Evolutionary conservation across 2,888 invertebrate species (phyloP).

Genomic region (Linnaemya tessellans): DNA sequence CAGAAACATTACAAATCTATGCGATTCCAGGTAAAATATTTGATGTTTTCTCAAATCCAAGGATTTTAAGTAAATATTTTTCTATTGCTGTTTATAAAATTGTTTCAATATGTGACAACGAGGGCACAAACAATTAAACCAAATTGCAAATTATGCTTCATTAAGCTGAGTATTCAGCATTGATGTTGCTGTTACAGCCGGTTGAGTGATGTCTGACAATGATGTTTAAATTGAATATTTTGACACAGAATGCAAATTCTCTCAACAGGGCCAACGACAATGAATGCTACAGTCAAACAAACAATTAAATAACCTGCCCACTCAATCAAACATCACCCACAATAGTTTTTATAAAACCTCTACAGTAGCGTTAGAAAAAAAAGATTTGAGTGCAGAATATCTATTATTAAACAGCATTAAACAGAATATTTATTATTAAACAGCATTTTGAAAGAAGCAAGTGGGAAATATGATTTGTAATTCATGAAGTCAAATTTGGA

Average conservation of each 20-base stretch:
- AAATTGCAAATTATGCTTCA: constrained; percentile 68
- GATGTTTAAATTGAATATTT: constrained; percentile 33
- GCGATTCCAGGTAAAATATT: background rate
- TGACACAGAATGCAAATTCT: constrained; percentile 3
- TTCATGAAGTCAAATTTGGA: too few species aligned
- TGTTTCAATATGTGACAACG: background rate
- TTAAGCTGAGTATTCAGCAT: constrained; percentile 39
- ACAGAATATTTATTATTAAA: too few species aligned
- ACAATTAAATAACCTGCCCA: background rate
- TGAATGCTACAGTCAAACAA: background rate
- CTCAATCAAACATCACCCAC: background rate
- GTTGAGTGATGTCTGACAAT: constrained; percentile 57
- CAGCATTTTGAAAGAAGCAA: too few species aligned
- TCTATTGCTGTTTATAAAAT: background rate
- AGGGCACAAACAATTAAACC: constrained; percentile 58
- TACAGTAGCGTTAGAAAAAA: too few species aligned
- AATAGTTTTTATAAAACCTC: background rate
- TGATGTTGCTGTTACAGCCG: constrained; percentile 12
- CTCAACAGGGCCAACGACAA: background rate
- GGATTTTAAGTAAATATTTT: background rate
- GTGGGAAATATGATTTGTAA: too few species aligned
- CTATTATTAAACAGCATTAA: too few species aligned
- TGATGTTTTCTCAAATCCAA: background rate
- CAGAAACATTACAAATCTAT: too few species aligned
- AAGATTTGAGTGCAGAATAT: too few species aligned